These are phyloP conservation scores for Myoxocephalus aenaeus DNA, from an alignment of 2,797 vertebrate species.

Conservation along the genomic window DNA sequence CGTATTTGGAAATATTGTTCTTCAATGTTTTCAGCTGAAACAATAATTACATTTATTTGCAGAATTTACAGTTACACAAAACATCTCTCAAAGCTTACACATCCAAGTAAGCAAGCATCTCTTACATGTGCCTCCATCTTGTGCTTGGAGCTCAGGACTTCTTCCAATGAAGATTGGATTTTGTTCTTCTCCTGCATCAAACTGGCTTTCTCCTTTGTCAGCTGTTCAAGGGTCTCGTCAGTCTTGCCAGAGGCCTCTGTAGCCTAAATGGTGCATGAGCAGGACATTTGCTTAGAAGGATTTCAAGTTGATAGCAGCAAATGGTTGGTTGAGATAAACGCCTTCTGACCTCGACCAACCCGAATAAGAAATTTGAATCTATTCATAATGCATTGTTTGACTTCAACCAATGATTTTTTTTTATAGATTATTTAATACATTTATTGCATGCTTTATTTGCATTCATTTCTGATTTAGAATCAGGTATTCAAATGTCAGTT, in stretches of 20 bases:
- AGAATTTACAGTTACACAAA: not conserved
- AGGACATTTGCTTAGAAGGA: slow-evolving; percentile 18
- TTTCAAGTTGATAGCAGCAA: slow-evolving; percentile 29
- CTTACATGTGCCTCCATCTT: slow-evolving; percentile 90
- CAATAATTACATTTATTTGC: slow-evolving; percentile 9
- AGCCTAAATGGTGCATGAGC: slow-evolving; percentile 76
- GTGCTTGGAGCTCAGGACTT: slow-evolving; percentile 83
- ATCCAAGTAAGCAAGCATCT: not conserved
- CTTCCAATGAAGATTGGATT: slow-evolving; percentile 82
- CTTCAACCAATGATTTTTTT: slow-evolving; percentile 5
- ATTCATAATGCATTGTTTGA: slow-evolving; percentile 5
- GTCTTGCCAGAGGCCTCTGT: slow-evolving; percentile 86
- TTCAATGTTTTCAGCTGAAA: slow-evolving; percentile 88
- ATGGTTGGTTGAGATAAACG: slow-evolving; percentile 12
- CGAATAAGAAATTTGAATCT: not conserved
- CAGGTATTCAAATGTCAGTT: slow-evolving; percentile 24
- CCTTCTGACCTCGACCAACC: slow-evolving; percentile 16
- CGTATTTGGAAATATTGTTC: slow-evolving; percentile 86
- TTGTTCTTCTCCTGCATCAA: slow-evolving; percentile 88
- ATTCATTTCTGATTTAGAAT: slow-evolving; percentile 29
- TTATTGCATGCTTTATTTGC: slow-evolving; percentile 51
- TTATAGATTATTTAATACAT: slow-evolving; percentile 20
- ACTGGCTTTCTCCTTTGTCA: slow-evolving; percentile 86
- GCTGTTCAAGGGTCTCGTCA: slow-evolving; percentile 86
- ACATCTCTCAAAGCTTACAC: not conserved